Conservation (phyloP, 2,797 vertebrate species). For the Aeoliscus strigatus region DNA sequence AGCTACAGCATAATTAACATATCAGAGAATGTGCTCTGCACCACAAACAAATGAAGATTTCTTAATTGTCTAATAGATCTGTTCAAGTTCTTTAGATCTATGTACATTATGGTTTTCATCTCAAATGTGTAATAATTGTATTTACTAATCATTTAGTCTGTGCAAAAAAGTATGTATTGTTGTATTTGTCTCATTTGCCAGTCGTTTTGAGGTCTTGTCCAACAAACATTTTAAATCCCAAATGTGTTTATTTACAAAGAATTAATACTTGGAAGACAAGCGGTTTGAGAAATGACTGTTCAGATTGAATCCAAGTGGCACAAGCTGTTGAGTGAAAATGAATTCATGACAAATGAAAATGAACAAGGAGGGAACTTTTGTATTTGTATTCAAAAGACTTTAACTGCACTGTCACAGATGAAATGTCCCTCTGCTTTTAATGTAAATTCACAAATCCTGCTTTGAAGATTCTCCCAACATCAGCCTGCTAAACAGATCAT, state of each 20-base stretch:
- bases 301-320: constrained; percentile 43
- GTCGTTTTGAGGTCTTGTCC: neutral
- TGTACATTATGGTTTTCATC: no score
- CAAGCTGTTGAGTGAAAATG: constrained; percentile 61
- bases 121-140: no score
- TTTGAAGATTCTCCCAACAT: constrained; percentile 14
- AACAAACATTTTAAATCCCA: constrained; percentile 3
- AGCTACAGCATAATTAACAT: no score
- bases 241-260: constrained; percentile 21
- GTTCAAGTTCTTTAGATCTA: no score
- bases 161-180: no score
- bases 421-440: constrained; percentile 28
- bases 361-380: constrained; percentile 19
- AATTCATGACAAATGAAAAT: constrained; percentile 43
- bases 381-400: constrained; percentile 32
- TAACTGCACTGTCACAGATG: constrained; percentile 15
- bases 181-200: neutral
- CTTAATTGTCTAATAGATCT: no score
- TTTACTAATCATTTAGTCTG: constrained; percentile 37
- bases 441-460: constrained; percentile 21
- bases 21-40: no score
- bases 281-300: constrained; percentile 30
- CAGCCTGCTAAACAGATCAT: constrained; percentile 11
- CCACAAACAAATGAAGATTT: no score
- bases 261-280: constrained; percentile 34